A percentile compares a stretch with the other conserved stretches of the same genome.
Conservation (phyloP, 1,140 invertebrate species). For the Leucophenga varia region DNA sequence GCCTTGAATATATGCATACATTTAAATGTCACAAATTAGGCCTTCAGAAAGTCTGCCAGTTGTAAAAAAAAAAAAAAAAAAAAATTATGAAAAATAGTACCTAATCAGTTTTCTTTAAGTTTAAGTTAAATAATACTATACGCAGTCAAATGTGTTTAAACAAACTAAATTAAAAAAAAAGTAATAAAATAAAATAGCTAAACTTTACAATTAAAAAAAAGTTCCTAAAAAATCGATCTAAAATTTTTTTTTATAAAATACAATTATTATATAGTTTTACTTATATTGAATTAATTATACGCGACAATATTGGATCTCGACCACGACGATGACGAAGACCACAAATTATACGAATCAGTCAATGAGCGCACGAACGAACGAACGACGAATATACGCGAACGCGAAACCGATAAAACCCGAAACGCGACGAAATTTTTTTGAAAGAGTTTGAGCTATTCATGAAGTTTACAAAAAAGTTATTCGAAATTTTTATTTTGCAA, state of each 20-base stretch:
- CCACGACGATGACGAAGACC: slow-evolving; percentile 21
- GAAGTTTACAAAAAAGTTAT: no score
- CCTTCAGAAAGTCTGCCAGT: no score
- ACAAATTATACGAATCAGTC: slow-evolving; percentile 1
- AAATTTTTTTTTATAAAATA: slow-evolving; percentile 21
- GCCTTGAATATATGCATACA: slow-evolving; percentile 3
- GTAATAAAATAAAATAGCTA: not conserved
- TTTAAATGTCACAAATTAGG: no score
- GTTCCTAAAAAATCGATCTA: not conserved
- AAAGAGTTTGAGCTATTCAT: slow-evolving; percentile 28
- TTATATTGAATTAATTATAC: slow-evolving; percentile 21
- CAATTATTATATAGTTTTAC: slow-evolving; percentile 28
- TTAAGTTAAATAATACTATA: no score
- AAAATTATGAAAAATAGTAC: no score
- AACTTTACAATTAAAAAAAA: not conserved
- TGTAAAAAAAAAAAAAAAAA: no score
- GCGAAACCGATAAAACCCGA: slow-evolving; percentile 52
- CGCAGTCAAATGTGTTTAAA: no score
- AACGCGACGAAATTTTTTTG: slow-evolving; percentile 37
- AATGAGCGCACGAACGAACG: slow-evolving; percentile 45
- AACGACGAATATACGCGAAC: slow-evolving; percentile 54
- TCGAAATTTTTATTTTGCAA: slow-evolving; percentile 2
- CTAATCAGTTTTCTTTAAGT: no score
- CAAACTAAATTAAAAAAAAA: no score
- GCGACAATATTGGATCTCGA: slow-evolving; percentile 23